A percentile compares a stretch with the other conserved stretches of the same genome.
These are phyloP conservation scores for Drosophila baimaii DNA, from an alignment of 1,140 invertebrate genomes.

Conservation along the genomic window DNA sequence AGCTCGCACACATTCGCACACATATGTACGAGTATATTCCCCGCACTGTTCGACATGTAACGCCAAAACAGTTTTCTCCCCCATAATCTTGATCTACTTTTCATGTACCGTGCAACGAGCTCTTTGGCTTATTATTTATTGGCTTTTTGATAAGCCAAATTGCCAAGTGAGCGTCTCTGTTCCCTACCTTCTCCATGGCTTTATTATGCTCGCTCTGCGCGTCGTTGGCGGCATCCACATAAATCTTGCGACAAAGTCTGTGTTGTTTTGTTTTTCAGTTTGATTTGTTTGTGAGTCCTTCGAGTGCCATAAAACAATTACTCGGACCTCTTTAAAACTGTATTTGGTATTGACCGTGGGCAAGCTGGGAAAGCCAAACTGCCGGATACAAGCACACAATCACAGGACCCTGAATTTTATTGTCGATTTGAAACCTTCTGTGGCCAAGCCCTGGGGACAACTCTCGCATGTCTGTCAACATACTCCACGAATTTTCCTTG, in stretches of 20 bases:
- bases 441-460: slow-evolving; percentile 49
- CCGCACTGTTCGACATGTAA: slow-evolving; percentile 19
- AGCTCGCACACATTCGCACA: neutral
- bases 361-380: slow-evolving; percentile 37
- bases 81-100: slow-evolving; percentile 61
- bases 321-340: slow-evolving; percentile 59
- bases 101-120: slow-evolving; percentile 53
- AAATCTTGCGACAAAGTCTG: slow-evolving; percentile 53
- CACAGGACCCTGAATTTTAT: slow-evolving; percentile 33
- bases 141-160: slow-evolving; percentile 60
- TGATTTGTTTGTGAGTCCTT: slow-evolving; percentile 68
- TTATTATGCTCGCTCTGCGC: slow-evolving; percentile 29
- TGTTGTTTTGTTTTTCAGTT: slow-evolving; percentile 31
- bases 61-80: slow-evolving; percentile 37
- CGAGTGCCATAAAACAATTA: slow-evolving; percentile 78
- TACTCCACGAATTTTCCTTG: slow-evolving; percentile 62
- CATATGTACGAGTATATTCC: slow-evolving; percentile 3
- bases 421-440: slow-evolving; percentile 57
- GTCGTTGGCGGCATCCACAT: slow-evolving; percentile 7
- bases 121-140: slow-evolving; percentile 59
- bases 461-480: slow-evolving; percentile 65
- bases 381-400: slow-evolving; percentile 18
- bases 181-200: slow-evolving; percentile 34
- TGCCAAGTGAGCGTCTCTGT: slow-evolving; percentile 40
- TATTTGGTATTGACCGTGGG: slow-evolving; percentile 54